A percentile compares a stretch with the other conserved stretches of the same genome.
Evolutionary conservation across 2,888 invertebrate genomes (phyloP).

Genomic region (Aspidapion aeneum): DNA sequence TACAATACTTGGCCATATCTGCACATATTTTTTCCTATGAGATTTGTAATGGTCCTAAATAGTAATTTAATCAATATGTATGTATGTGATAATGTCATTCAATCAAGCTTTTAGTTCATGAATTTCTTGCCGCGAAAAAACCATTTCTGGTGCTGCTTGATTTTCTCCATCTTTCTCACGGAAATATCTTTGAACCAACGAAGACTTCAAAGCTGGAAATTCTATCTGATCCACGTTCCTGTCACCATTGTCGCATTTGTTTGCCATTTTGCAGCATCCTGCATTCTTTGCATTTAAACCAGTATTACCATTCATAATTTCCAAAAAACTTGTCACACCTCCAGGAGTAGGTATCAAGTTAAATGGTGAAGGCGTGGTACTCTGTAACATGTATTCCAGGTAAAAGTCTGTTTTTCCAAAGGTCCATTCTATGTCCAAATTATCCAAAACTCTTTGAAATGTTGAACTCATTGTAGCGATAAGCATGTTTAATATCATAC

Average conservation of each 20-base stretch:
- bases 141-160: constrained; percentile 47
- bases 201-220: constrained; percentile 56
- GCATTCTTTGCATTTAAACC: constrained; percentile 19
- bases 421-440: constrained; percentile 71
- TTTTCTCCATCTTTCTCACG: constrained; percentile 48
- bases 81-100: constrained; percentile 37
- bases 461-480: constrained; percentile 80
- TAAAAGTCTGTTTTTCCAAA: constrained; percentile 69
- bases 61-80: too few relatives aligned
- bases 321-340: constrained; percentile 49
- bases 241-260: constrained; percentile 4
- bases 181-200: constrained; percentile 60
- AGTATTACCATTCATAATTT: constrained; percentile 48
- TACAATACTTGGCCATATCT: constrained; percentile 61
- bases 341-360: constrained; percentile 63
- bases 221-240: constrained; percentile 38
- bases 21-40: constrained; percentile 64
- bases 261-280: constrained; percentile 36
- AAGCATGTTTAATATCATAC: constrained; percentile 74
- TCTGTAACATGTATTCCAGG: constrained; percentile 67
- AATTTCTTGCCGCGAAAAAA: constrained; percentile 50
- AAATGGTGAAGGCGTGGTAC: constrained; percentile 67
- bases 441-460: constrained; percentile 65
- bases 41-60: too few relatives aligned
- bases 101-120: constrained; percentile 43